Percentiles rank a stretch among this genome's conserved stretches.
Conservation (phyloP, 2,113 vertebrate genomes). For the Myrmophylax atrothorax region DNA sequence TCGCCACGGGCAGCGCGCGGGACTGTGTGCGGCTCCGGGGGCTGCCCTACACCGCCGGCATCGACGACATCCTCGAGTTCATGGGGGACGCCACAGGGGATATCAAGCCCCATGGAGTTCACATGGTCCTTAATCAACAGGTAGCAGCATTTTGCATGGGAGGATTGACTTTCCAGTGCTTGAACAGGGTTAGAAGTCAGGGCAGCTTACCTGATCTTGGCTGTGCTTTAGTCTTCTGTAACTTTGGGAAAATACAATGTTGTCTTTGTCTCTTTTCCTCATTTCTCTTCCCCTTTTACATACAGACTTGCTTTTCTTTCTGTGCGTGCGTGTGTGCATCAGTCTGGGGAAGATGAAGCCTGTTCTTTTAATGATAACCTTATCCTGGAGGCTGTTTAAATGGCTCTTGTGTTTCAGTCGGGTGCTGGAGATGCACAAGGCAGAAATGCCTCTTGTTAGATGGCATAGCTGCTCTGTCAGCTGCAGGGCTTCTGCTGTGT, state of each 20-base stretch:
- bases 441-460: background rate
- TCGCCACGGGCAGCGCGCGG: conserved; percentile 79
- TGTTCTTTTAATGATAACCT: background rate
- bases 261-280: background rate
- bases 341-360: background rate
- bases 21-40: conserved; percentile 92
- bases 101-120: conserved; percentile 94
- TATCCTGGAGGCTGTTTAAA: background rate
- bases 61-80: conserved; percentile 95
- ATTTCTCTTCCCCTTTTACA: background rate
- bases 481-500: background rate
- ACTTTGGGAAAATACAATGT: background rate
- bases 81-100: conserved; percentile 91
- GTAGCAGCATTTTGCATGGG: conserved; percentile 59
- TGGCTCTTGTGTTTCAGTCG: background rate
- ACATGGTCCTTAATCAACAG: conserved; percentile 98
- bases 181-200: background rate
- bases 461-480: background rate
- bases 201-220: background rate
- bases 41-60: conserved; percentile 91
- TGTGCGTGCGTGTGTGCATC: background rate
- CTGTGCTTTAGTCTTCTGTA: background rate
- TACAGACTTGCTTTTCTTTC: background rate
- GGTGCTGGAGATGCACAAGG: background rate
- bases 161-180: background rate